Percentiles rank a stretch among this genome's conserved stretches.
Evolutionary conservation across 2,888 invertebrate genomes (phyloP).

Genomic region (Stenolophus ochropezus): DNA sequence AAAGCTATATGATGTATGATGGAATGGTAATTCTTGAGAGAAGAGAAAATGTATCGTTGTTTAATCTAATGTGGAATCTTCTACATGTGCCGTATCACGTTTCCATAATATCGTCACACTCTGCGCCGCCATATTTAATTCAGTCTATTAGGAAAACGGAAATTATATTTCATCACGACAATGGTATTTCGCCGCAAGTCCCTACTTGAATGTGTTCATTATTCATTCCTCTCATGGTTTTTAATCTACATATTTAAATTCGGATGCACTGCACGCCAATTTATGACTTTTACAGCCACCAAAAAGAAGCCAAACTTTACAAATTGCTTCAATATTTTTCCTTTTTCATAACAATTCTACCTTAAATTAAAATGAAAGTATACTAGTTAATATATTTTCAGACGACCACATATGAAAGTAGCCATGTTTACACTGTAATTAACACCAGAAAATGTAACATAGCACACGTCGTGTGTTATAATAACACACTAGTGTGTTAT

Average conservation of each 20-base stretch:
- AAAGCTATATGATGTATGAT: neutral
- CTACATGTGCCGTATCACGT: slow-evolving; percentile 43
- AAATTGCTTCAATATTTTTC: slow-evolving; percentile 44
- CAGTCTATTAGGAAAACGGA: slow-evolving; percentile 60
- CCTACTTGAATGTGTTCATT: slow-evolving; percentile 59
- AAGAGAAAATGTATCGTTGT: neutral
- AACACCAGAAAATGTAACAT: too few species aligned
- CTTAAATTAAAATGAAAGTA: too few species aligned
- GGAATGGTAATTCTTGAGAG: neutral
- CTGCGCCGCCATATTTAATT: slow-evolving; percentile 57
- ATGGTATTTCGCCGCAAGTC: slow-evolving; percentile 56
- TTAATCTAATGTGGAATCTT: neutral
- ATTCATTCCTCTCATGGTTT: slow-evolving; percentile 60
- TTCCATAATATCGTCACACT: slow-evolving; percentile 58
- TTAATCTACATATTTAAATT: slow-evolving; percentile 60
- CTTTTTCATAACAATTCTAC: neutral
- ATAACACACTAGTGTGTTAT: too few species aligned
- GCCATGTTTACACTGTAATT: too few species aligned
- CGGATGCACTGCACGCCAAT: slow-evolving; percentile 56
- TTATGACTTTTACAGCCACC: slow-evolving; percentile 51
- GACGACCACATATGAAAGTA: too few species aligned
- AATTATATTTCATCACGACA: slow-evolving; percentile 60
- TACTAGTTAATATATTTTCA: too few species aligned
- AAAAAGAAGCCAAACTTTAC: slow-evolving; percentile 46
- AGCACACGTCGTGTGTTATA: too few species aligned